Conservation (phyloP, 1,140 invertebrate genomes). For the Phymastichus coffea region DNA sequence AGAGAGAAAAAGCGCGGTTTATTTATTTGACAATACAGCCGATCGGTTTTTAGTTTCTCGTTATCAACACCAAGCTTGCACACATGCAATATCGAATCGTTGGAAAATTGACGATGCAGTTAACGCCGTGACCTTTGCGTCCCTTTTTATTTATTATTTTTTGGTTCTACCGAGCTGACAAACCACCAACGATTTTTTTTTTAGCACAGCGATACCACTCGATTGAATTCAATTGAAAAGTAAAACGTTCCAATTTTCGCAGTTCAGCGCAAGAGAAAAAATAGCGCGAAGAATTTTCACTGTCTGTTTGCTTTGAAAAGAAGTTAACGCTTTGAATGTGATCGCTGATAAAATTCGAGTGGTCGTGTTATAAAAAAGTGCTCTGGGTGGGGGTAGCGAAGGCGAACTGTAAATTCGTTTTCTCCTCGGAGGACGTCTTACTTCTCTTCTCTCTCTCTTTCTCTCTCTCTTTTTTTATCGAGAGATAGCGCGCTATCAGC, state of each 20-base stretch:
- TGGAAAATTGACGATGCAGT: conserved; percentile 15
- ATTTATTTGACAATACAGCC: conserved; percentile 15
- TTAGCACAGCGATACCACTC: too few species aligned
- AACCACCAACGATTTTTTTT: too few species aligned
- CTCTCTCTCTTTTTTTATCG: conserved; percentile 52
- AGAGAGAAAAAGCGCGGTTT: conserved; percentile 5
- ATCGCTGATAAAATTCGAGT: too few species aligned
- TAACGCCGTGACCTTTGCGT: conserved; percentile 18
- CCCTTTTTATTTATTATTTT: neutral
- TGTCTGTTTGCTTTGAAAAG: too few species aligned
- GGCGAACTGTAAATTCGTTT: conserved; percentile 10
- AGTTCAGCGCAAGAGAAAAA: too few species aligned
- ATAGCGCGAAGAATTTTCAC: too few species aligned
- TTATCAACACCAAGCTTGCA: conserved; percentile 30
- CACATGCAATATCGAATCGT: neutral
- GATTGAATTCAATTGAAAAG: too few species aligned
- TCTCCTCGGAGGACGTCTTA: neutral
- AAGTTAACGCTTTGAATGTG: too few species aligned
- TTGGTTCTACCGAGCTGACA: neutral
- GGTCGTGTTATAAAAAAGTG: too few species aligned
- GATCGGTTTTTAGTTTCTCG: conserved; percentile 9
- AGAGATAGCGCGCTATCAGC: conserved; percentile 56
- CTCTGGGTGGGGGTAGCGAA: conserved; percentile 14
- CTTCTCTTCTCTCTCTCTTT: neutral
- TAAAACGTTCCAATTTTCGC: too few species aligned